Evolutionary conservation across 2,113 vertebrate genomes (phyloP), one percentile per base, ranked within the genome.

Genomic region (Syngnathus scovelli): DNA sequence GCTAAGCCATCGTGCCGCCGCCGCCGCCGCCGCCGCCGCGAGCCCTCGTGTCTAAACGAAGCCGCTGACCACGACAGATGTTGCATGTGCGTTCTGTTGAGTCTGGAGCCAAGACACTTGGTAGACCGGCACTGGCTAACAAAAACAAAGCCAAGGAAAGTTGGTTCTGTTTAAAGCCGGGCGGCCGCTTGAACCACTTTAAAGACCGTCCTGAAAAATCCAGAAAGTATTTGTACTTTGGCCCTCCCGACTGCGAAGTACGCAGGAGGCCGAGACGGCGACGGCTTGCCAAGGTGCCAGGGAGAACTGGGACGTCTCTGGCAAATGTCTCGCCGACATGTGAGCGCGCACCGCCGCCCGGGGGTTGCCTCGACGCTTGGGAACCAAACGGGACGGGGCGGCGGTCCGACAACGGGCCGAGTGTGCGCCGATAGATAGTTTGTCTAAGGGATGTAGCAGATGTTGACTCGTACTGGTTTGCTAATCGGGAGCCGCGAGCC

Each of bases 391-490:
- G 77, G 78, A 73, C 74, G 61, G 64, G 75, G 81, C 56, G 55
- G 76, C 68, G 69, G 76, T 80, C 67, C 76, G 83, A 87, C 84
- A 89, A 86, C 81, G 76, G 81, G 66, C 76, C 19, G 74, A 86
- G 82, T 88, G 85, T 85, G 78, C 73, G 54, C 80, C 79, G 82
- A 72, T 81, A 78, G 85, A 82, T 83, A 79, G 82, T 84, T 88
- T 87, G 87, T 85, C 82, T 72, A 83, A 72, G 77, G 77, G 83
- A 87, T 87, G 87, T 89, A 86, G 78, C 80, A 77, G 78, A 84
- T 92, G 86, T 92, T 92, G 87, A 90, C 89, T 90, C 85, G 81
- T 86, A 72, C 82, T 89, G 82, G 86, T 90, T 86, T 88, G 87
- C 86, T 90, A 91, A 91, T 91, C 85, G 82, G 73, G 73, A 87